A percentile compares a stretch with the other conserved stretches of the same genome.
Conservation (phyloP, 2,113 vertebrate genomes). For the Cavia aperea region DNA sequence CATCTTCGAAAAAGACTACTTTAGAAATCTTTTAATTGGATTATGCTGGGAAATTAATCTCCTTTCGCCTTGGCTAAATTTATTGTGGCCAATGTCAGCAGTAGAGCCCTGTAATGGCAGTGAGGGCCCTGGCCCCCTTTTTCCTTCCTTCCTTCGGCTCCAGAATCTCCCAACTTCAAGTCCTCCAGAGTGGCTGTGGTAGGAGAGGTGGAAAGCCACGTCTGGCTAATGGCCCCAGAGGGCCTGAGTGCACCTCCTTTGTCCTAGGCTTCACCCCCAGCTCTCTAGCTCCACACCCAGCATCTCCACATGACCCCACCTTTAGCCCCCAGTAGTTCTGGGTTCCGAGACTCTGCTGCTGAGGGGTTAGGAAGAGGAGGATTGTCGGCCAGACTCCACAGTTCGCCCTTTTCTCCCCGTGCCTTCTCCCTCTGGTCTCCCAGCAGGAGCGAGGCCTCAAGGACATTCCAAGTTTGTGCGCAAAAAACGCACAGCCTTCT, state of each 20-base stretch:
- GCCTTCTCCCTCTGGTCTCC: neutral
- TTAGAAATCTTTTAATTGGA: constrained; percentile 82
- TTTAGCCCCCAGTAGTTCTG: neutral
- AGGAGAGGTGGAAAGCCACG: neutral
- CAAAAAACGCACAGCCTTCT: constrained; percentile 29
- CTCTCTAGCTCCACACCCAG: neutral
- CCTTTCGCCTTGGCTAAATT: constrained; percentile 73
- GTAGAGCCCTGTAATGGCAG: constrained; percentile 62
- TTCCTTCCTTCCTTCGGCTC: neutral
- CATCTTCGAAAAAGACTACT: constrained; percentile 72
- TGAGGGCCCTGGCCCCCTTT: neutral
- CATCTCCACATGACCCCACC: neutral
- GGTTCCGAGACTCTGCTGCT: neutral
- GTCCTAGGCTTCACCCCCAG: neutral
- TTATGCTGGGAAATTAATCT: constrained; percentile 79
- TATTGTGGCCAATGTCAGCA: constrained; percentile 74
- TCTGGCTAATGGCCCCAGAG: neutral
- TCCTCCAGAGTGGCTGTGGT: neutral
- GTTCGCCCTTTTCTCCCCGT: neutral
- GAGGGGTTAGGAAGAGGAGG: neutral
- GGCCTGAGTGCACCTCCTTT: neutral
- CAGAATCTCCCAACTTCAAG: neutral
- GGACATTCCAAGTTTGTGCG: constrained; percentile 4
- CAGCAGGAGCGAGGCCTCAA: neutral
- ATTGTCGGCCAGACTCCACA: neutral